A percentile compares a stretch with the other conserved stretches of the same genome.
Evolutionary conservation across 2,888 invertebrate species (phyloP).

Genomic region (Leucophenga montana): DNA sequence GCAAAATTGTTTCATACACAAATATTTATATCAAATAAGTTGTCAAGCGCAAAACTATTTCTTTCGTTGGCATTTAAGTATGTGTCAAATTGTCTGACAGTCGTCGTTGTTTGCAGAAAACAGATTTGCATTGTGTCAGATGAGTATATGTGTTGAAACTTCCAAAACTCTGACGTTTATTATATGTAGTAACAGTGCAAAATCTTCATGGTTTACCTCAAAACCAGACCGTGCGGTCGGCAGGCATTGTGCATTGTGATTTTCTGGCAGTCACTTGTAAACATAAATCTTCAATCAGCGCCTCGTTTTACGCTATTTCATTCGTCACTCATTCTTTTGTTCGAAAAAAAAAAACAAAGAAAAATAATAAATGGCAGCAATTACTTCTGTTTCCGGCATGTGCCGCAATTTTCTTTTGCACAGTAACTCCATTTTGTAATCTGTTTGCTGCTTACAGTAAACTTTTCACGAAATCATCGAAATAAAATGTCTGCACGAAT

Average conservation of each 20-base stretch:
- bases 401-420: not conserved
- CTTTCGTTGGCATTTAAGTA: not conserved
- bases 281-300: too few relatives aligned
- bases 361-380: slow-evolving; percentile 8
- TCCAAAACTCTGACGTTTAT: too few relatives aligned
- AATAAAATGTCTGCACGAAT: not conserved
- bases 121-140: not conserved
- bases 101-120: not conserved
- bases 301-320: too few relatives aligned
- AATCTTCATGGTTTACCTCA: too few relatives aligned
- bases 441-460: not conserved
- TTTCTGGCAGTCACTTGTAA: too few relatives aligned
- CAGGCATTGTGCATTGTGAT: too few relatives aligned
- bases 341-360: too few relatives aligned
- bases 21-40: not conserved
- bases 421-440: not conserved
- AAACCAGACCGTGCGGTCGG: too few relatives aligned
- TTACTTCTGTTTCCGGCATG: slow-evolving; percentile 14
- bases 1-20: slow-evolving; percentile 28
- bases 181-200: too few relatives aligned
- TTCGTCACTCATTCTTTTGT: too few relatives aligned
- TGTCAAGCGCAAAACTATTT: not conserved
- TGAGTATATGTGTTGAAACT: too few relatives aligned
- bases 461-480: not conserved
- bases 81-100: too few relatives aligned